Percentiles rank a stretch among this genome's conserved stretches.
These are phyloP conservation scores for Tachina fera DNA, from an alignment of 2,888 invertebrate species.

Conservation along the genomic window DNA sequence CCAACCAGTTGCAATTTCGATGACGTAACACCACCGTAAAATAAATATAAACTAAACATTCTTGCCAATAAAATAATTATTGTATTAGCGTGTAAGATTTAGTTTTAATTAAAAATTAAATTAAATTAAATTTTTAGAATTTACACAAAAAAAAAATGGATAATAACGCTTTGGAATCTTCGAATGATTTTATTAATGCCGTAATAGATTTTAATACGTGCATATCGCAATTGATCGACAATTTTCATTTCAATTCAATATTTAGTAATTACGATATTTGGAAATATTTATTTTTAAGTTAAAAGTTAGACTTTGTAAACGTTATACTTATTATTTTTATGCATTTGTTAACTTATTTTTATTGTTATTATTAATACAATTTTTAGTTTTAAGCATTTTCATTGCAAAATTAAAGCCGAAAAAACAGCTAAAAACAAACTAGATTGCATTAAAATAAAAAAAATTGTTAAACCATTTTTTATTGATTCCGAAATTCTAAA, in stretches of 20 bases:
- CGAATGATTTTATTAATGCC: slow-evolving; percentile 65
- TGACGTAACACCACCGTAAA: slow-evolving; percentile 39
- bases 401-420: too few relatives aligned
- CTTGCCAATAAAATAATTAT: slow-evolving; percentile 29
- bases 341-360: not conserved
- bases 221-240: slow-evolving; percentile 63
- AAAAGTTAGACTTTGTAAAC: not conserved
- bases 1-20: slow-evolving; percentile 4
- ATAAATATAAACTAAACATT: not conserved
- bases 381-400: too few relatives aligned
- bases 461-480: not conserved
- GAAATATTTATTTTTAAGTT: slow-evolving; percentile 68
- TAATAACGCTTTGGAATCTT: slow-evolving; percentile 53
- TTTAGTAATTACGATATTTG: slow-evolving; percentile 59
- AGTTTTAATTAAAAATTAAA: not conserved
- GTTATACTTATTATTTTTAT: not conserved
- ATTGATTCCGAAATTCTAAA: too few relatives aligned
- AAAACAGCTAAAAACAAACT: too few relatives aligned
- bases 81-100: not conserved
- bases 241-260: slow-evolving; percentile 59
- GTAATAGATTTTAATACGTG: slow-evolving; percentile 64
- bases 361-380: not conserved
- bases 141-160: slow-evolving; percentile 48
- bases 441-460: not conserved
- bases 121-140: not conserved